Conservation (phyloP, 1,140 invertebrate species). For the Pissodes strobi region DNA sequence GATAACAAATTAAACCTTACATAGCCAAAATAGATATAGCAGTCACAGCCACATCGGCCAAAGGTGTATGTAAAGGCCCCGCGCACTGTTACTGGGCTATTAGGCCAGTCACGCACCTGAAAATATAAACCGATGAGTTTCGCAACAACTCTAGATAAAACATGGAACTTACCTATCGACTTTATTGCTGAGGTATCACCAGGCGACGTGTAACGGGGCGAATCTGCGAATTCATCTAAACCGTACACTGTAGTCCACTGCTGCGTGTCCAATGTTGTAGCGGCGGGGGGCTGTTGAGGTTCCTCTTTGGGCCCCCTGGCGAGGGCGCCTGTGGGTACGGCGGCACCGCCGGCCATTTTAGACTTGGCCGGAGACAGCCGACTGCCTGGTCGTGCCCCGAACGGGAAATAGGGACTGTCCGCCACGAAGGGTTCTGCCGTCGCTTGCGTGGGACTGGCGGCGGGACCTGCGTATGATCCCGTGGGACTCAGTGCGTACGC, state of each 20-base stretch:
- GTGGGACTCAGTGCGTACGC: slow-evolving; percentile 55
- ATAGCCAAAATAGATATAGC: slow-evolving; percentile 72
- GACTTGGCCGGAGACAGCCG: slow-evolving; percentile 51
- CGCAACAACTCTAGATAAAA: no score
- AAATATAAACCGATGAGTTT: no score
- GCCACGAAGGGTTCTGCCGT: no score
- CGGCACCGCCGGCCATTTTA: slow-evolving; percentile 31
- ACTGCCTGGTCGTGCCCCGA: slow-evolving; percentile 49
- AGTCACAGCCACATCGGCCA: slow-evolving; percentile 93
- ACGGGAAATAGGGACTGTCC: no score
- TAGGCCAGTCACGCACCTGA: slow-evolving; percentile 82
- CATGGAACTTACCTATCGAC: slow-evolving; percentile 88
- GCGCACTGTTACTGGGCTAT: slow-evolving; percentile 98
- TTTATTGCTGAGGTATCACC: slow-evolving; percentile 92
- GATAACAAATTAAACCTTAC: no score
- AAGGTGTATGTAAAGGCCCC: slow-evolving; percentile 91
- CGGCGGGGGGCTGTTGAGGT: slow-evolving; percentile 39
- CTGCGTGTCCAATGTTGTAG: slow-evolving; percentile 45
- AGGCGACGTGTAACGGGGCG: slow-evolving; percentile 67
- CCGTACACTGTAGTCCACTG: no score
- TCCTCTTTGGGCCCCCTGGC: no score
- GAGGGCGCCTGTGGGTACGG: slow-evolving; percentile 33
- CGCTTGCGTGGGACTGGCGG: slow-evolving; percentile 52
- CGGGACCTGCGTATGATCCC: no score
- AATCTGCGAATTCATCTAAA: no score